Conservation (phyloP, 2,113 vertebrate species). For the Planiliza haematocheilus region DNA sequence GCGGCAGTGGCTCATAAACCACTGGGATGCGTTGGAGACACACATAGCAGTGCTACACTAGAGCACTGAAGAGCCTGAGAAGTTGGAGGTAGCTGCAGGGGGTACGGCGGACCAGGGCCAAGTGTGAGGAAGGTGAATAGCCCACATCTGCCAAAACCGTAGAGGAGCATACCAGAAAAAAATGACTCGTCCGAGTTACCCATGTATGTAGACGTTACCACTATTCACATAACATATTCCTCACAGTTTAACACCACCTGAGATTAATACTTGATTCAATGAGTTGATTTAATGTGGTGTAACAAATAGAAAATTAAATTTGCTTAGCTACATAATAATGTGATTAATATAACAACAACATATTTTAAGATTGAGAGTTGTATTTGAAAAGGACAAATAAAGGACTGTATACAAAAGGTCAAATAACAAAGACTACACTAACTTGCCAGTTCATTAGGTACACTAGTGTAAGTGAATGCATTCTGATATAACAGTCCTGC, state of each 20-base stretch:
- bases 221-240: not conserved
- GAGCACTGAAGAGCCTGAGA: conserved; percentile 46
- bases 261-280: conserved; percentile 27
- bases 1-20: conserved; percentile 46
- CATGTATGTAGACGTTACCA: conserved; percentile 15
- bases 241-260: conserved; percentile 30
- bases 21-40: conserved; percentile 49
- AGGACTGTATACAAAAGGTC: too few species aligned
- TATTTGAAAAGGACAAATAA: too few species aligned
- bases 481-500: too few species aligned
- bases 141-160: conserved; percentile 57
- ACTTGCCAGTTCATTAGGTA: too few species aligned
- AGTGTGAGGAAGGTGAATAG: conserved; percentile 52
- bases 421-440: too few species aligned
- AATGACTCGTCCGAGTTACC: conserved; percentile 32
- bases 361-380: not conserved
- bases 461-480: too few species aligned
- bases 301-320: conserved; percentile 1
- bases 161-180: conserved; percentile 33
- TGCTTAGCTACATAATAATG: not conserved
- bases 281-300: not conserved
- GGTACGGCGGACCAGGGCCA: conserved; percentile 47
- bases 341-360: not conserved
- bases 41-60: conserved; percentile 40
- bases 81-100: conserved; percentile 55